Evolutionary conservation across 1,140 invertebrate species (phyloP).

Genomic region (Leptinotarsa lineolata): DNA sequence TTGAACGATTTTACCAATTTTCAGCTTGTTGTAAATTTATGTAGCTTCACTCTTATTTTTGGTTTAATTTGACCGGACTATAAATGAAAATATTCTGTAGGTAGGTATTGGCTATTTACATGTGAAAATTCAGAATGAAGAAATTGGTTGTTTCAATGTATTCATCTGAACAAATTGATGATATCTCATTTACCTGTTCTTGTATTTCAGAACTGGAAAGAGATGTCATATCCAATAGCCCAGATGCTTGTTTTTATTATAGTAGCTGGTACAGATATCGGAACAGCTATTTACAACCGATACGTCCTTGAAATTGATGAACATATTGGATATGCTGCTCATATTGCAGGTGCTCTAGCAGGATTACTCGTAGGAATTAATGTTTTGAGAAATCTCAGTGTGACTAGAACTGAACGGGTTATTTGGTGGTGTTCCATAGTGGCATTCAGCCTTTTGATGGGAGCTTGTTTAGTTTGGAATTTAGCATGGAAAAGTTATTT

Average conservation of each 20-base stretch:
- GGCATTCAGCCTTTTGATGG: conserved; percentile 75
- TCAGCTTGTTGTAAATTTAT: too few relatives aligned
- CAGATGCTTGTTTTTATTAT: conserved; percentile 79
- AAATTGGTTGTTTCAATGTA: too few relatives aligned
- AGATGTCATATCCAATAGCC: conserved; percentile 87
- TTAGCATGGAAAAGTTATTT: conserved; percentile 39
- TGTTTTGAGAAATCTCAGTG: conserved; percentile 85
- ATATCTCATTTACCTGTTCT: too few relatives aligned
- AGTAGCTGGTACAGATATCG: conserved; percentile 69
- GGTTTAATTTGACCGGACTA: too few relatives aligned
- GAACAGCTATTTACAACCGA: conserved; percentile 80
- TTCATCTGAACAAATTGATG: too few relatives aligned
- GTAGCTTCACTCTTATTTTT: too few relatives aligned
- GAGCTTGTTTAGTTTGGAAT: conserved; percentile 55
- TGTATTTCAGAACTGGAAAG: conserved; percentile 80
- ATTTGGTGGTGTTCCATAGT: conserved; percentile 81
- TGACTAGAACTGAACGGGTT: conserved; percentile 81
- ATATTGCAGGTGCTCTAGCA: conserved; percentile 83
- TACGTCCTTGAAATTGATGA: conserved; percentile 68
- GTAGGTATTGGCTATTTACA: not conserved
- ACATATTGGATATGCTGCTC: conserved; percentile 86
- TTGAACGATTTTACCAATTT: too few relatives aligned
- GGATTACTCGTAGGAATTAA: conserved; percentile 89
- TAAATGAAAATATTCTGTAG: too few relatives aligned
- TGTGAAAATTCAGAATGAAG: too few relatives aligned